Evolutionary conservation across 2,797 vertebrate genomes (phyloP), one percentile per base, ranked within the genome.

Genomic region (Coendou prehensilis): DNA sequence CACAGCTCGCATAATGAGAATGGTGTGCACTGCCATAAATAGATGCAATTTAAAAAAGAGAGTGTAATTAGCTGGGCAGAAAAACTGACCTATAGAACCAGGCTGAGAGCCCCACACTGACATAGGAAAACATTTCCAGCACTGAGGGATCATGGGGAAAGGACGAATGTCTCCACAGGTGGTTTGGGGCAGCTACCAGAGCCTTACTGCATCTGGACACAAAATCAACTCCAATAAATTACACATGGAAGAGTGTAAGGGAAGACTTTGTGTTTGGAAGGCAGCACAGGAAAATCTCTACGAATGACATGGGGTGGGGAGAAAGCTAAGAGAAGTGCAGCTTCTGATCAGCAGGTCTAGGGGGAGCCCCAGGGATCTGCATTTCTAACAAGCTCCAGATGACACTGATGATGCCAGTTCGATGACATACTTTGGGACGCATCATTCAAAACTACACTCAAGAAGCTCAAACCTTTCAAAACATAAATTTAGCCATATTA

Each of bases 141-240:
- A 4, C 30, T 0, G 1, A 45, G 0, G 28, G 78, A 2, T 17
- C 6, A 6, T 0, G 1, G 54, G 56, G 64, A 20, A 15, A 50
- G 15, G 52, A 50, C 0, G 0, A 59, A 3, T 15, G 15, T 41
- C 22, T 7, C 30, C 0, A 0, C 0, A 8, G 63, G 4, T 0
- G 26, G 54, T 7, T 63, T 8, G 45, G 41, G 76, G n/a, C 52
- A 18, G 4, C 59, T 50, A 26, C 26, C 0, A 9, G 52, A 89
- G 4, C 73, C 41, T 30, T 1, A 5, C 47, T n/a, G 45, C 5
- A 1, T 0, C 47, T 17, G 52, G 76, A 76, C 59, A 59, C 3
- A 33, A 22, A 52, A 8, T 2, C 59, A 59, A 3, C 6, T 37
- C 63, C 52, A 37, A 15, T 7, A 14, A 81, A 56, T 54, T 0